Evolutionary conservation across 1,140 invertebrate species (phyloP), one percentile per base, ranked within the genome.

Genomic region (Cotesia chilonis): DNA sequence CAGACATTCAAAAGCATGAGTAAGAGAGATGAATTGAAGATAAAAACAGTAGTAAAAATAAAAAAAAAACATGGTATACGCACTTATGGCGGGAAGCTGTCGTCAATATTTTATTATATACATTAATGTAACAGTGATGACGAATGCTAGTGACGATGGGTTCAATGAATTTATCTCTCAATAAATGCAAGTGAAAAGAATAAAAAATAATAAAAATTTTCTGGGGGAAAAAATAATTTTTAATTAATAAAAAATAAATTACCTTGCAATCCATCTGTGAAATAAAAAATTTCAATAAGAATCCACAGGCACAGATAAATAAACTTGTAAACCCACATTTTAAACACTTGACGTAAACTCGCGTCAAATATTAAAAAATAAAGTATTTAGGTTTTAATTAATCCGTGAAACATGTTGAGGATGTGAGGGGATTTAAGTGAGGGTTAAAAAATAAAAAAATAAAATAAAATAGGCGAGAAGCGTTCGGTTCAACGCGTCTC

Each of bases 71-170:
- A 28, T 28, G 2, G 1, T 20, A 41, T 59, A 65, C 17, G 17
- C 80, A 80, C 80, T 80, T 82, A 75, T 82, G 79, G 76, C 76
- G 77, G 75, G 77, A 77, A 79, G 77, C 80, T 78, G 80, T 77
- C 75, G 79, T 78, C 75, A 76, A 81, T 79, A 79, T 79, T 73
- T 75, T 76, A 73, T 79, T 66, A 55, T 73, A 68, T 64, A 51
- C 61, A 52, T 54, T 60, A 64, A 66, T 71, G 64, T 71, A 63
- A 72, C 72, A 20, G 68, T 47, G 72, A 80, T 77, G 74, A 79
- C 75, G 73, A 71, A 76, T 65, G 59, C 51, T 68, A 73, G 65
- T 60, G 74, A 72, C 35, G 59, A 74, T 71, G 74, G 35, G 76
- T 78, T 78, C 78, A 77, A 74, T 78, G 77, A 82, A 82, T 78